A percentile compares a stretch with the other conserved stretches of the same genome.
phyloP scores from a whole-genome alignment of 1,140 invertebrate species.

The Eumaeus atala region DNA sequence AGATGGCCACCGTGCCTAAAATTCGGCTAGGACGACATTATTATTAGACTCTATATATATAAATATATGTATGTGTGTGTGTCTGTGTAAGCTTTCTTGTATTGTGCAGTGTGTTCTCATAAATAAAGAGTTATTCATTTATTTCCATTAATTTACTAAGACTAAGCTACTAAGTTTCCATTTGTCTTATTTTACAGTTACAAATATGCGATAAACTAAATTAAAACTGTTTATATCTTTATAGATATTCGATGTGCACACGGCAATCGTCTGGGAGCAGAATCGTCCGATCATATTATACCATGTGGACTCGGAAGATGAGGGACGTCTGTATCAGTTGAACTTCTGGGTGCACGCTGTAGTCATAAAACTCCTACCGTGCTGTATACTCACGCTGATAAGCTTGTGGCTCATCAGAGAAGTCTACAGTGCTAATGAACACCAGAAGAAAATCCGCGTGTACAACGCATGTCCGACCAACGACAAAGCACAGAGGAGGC shows the following conservation, averaged over 20 bases:
- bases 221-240: background rate
- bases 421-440: slow-evolving; percentile 70
- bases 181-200: too few species aligned
- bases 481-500: slow-evolving; percentile 77
- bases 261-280: slow-evolving; percentile 48
- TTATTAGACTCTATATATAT: too few species aligned
- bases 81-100: too few species aligned
- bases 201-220: background rate
- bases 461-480: slow-evolving; percentile 50
- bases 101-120: too few species aligned
- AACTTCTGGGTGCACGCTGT: slow-evolving; percentile 93
- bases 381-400: slow-evolving; percentile 86
- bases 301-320: slow-evolving; percentile 78
- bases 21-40: too few species aligned
- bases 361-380: slow-evolving; percentile 89
- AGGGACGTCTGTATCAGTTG: slow-evolving; percentile 74
- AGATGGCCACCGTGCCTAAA: too few species aligned
- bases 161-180: too few species aligned
- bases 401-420: slow-evolving; percentile 86
- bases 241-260: slow-evolving; percentile 65
- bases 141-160: too few species aligned
- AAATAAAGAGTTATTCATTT: too few species aligned
- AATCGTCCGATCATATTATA: slow-evolving; percentile 76
- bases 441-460: slow-evolving; percentile 55
- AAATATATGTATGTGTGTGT: too few species aligned